phyloP scores from a whole-genome alignment of 2,888 invertebrate genomes.

The Sinhomidia bicolor region DNA sequence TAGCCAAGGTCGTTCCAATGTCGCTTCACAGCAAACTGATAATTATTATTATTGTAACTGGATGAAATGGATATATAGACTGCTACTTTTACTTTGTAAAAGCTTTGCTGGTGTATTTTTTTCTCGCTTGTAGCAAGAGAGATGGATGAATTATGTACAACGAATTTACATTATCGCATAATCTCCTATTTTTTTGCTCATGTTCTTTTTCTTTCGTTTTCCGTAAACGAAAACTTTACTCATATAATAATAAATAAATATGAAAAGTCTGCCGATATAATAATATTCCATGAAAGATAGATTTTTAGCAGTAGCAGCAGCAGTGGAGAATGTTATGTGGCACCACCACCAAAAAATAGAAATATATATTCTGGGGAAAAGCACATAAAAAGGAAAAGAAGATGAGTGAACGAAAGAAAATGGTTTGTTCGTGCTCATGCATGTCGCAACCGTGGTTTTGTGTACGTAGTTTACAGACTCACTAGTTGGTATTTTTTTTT shows the following conservation, averaged over 20 bases:
- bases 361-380: constrained; percentile 30
- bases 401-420: constrained; percentile 62
- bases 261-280: too few relatives aligned
- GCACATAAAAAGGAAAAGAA: constrained; percentile 40
- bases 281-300: neutral
- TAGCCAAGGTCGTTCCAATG: constrained; percentile 71
- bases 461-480: constrained; percentile 60
- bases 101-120: too few relatives aligned
- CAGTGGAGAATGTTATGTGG: constrained; percentile 7
- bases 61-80: neutral
- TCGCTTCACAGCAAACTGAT: constrained; percentile 43
- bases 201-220: neutral
- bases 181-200: neutral
- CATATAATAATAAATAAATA: too few relatives aligned
- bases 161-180: neutral
- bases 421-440: constrained; percentile 67
- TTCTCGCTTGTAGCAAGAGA: too few relatives aligned
- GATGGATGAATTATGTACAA: too few relatives aligned
- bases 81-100: neutral
- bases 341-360: too few relatives aligned
- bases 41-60: neutral
- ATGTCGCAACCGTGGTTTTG: constrained; percentile 59
- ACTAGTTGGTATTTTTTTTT: constrained; percentile 25
- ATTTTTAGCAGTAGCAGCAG: neutral
- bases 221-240: too few relatives aligned